phyloP scores from a whole-genome alignment of 2,113 vertebrate genomes.

The Sminthopsis crassicaudata region DNA sequence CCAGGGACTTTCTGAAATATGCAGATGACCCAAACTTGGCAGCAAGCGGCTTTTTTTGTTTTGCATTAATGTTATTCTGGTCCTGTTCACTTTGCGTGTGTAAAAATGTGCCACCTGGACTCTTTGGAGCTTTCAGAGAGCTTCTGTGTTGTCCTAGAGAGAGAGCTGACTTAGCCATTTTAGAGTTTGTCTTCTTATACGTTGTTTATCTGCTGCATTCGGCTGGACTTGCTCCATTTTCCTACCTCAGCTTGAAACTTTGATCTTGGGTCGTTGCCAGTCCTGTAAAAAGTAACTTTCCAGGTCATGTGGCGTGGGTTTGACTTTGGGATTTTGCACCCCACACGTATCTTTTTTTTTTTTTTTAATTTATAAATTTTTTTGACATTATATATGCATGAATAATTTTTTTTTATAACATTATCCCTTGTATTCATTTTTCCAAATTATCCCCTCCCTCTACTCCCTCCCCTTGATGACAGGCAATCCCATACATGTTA shows the following conservation, averaged over 20 bases:
- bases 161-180: slow-evolving; percentile 44
- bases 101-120: background rate
- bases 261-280: background rate
- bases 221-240: slow-evolving; percentile 31
- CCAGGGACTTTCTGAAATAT: slow-evolving; percentile 20
- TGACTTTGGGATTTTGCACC: background rate
- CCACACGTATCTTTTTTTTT: background rate
- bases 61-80: slow-evolving; percentile 15
- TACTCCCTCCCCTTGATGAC: too few species aligned
- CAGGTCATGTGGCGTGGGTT: too few species aligned
- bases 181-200: slow-evolving; percentile 4
- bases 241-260: background rate
- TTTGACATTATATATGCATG: too few species aligned
- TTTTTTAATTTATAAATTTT: too few species aligned
- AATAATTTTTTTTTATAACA: too few species aligned
- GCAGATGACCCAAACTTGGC: slow-evolving; percentile 37
- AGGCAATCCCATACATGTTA: too few species aligned
- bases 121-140: background rate
- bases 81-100: background rate
- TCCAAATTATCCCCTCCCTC: too few species aligned
- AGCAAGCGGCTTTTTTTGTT: slow-evolving; percentile 24
- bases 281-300: background rate
- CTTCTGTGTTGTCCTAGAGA: slow-evolving; percentile 2
- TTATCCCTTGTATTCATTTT: too few species aligned
- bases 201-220: background rate